These are phyloP conservation scores for Clarias fuscus DNA, from an alignment of 2,797 vertebrate species.

Conservation along the genomic window DNA sequence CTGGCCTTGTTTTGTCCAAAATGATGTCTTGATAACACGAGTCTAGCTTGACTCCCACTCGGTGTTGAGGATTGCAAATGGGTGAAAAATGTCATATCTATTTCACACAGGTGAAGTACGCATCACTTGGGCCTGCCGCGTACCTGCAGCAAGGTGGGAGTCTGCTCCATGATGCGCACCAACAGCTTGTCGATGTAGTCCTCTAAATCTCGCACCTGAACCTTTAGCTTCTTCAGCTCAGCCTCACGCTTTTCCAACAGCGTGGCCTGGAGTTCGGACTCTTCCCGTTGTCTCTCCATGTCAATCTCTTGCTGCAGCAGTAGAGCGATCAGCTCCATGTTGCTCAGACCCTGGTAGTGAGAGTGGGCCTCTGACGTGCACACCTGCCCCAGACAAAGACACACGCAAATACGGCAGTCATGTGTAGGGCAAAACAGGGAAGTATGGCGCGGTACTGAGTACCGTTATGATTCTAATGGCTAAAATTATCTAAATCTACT, in stretches of 20 bases:
- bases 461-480: background rate
- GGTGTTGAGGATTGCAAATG: background rate
- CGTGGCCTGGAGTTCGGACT: constrained; percentile 68
- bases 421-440: background rate
- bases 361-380: constrained; percentile 71
- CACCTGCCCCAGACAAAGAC: constrained; percentile 57
- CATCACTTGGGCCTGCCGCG: constrained; percentile 76
- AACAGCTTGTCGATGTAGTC: constrained; percentile 96
- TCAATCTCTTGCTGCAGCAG: constrained; percentile 91
- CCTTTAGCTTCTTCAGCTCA: constrained; percentile 86
- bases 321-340: constrained; percentile 92
- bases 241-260: constrained; percentile 81
- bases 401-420: background rate
- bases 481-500: background rate
- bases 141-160: constrained; percentile 92
- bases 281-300: constrained; percentile 76
- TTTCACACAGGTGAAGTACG: background rate
- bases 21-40: constrained; percentile 20
- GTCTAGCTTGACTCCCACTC: constrained; percentile 37
- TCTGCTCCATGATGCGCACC: constrained; percentile 96
- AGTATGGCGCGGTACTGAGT: background rate
- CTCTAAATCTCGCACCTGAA: constrained; percentile 89
- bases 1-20: constrained; percentile 5
- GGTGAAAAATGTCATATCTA: background rate
- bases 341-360: constrained; percentile 90